Conservation (phyloP, 1,140 invertebrate species). For the Drosophila azteca region DNA sequence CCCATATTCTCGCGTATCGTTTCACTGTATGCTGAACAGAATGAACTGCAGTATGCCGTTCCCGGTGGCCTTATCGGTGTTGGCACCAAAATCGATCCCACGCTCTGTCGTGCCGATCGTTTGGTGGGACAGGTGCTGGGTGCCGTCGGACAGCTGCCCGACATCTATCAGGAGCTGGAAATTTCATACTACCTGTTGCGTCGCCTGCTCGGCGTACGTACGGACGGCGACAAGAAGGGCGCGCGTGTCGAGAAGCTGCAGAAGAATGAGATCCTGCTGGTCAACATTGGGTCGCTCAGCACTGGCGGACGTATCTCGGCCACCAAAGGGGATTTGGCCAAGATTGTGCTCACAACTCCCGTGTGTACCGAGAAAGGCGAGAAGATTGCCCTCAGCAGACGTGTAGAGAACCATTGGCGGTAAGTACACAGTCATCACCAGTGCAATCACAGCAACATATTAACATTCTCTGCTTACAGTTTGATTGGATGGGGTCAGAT, state of each 20-base stretch:
- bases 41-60: conserved; percentile 99
- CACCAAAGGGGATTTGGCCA: conserved; percentile 98
- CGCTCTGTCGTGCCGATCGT: conserved; percentile 98
- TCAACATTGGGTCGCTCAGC: conserved; percentile 99
- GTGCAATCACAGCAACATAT: not conserved
- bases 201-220: conserved; percentile 97
- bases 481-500: conserved; percentile 99
- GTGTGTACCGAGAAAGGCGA: conserved; percentile 99
- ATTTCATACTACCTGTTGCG: conserved; percentile 99
- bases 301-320: conserved; percentile 98
- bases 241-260: conserved; percentile 97
- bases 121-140: conserved; percentile 99
- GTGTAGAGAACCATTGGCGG: conserved; percentile 99
- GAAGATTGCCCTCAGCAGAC: conserved; percentile 98
- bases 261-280: conserved; percentile 95
- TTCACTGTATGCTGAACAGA: conserved; percentile 99
- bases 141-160: conserved; percentile 97
- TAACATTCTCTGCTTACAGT: conserved; percentile 84
- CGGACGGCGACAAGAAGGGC: conserved; percentile 99
- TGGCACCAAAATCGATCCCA: conserved; percentile 99
- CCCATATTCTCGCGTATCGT: conserved; percentile 99
- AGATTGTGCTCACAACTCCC: conserved; percentile 97
- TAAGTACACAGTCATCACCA: conserved; percentile 77
- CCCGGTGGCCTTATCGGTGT: conserved; percentile 99
- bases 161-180: conserved; percentile 99